Evolutionary conservation across 2,888 invertebrate genomes (phyloP), one percentile per base, ranked within the genome.

Genomic region (Vanessa cardui): DNA sequence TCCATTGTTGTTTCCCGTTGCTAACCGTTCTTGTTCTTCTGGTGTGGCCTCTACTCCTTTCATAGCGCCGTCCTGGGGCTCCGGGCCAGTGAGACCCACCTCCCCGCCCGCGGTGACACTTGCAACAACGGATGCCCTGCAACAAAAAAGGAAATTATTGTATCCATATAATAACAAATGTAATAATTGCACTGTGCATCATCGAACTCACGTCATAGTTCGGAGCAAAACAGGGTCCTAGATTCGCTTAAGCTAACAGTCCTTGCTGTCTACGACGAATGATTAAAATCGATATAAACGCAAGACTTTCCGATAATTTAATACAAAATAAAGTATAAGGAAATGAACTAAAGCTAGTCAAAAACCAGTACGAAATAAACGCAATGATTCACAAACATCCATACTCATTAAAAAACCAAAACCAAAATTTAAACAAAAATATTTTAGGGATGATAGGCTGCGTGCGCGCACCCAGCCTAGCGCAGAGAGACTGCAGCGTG

Each of bases 1-100:
- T 60, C 98, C 98, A 89, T 97, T 98, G 78, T 94, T 94, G 74
- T 95, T 94, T 72, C 91, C 92, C 66, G 89, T 86, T 69, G 92
- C 92, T 77, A 92, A 77, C 72, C 90, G 84, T 81, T 92, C 92
- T 77, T 92, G 92, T 82, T 92, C 92, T 79, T 92, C 92, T 75
- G 92, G 85, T 77, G 92, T 92, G 76, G 86, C 92, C 79, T 92
- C 92, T 72, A 88, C 91, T 79, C 91, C 90, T 85, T 90, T 92
- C 92, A 92, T 92, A 80, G 84, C 89, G 82, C 82, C 84, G 83
- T 83, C 85, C 78, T 86, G 88, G 78, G 82, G 83, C 80, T 83
- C 82, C 90, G 88, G 83, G 80, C 82, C 84, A 80, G 85, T 83
- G 80, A 86, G 79, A 79, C 81, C 84, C 80, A 85, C 83, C 85